Base-by-base conservation (phyloP, 2,113 vertebrate species). In the Mungos mungo region DNA sequence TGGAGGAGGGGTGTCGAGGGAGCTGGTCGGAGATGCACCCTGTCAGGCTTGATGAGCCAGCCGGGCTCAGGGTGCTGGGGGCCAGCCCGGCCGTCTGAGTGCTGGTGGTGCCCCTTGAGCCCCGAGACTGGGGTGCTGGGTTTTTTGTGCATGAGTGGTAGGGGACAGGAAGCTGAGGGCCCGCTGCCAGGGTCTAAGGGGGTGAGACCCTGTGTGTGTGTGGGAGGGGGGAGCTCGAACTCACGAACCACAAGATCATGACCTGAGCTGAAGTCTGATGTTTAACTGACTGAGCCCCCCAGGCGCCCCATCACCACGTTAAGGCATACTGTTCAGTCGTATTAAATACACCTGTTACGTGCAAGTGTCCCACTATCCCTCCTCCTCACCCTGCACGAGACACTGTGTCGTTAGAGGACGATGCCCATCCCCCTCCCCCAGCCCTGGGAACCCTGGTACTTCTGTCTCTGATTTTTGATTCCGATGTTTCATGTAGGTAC, bases 401-500 rank as follows among this genome's bases (percentile, higher is more conserved):
- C 23, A 23, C 57, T 23, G 57, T 23, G 57, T 19, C 14, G 21
- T 60, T 23, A 60, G 57, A 23, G 57, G 19, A 23, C 2, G 57
- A 60, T 21, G 31, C 65, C 65, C 29, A 31, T 66, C 33, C 47
- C 47, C 18, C 23, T 2, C 6, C 84, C 23, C 33, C 8, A 27
- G 66, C 65, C 13, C 33, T 2, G 10, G 66, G 66, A 10, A 12
- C 33, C 33, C 2, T 45, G 1, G 47, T 2, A 3, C 33, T 38
- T 29, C 12, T 15, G 10, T 50, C 63, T 35, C 2, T 18, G 65
- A 33, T 5, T 33, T 12, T 13, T 23, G 54, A 18, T 41, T 19
- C 3, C 4, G 7, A 13, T n/a, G 9, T 50, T 31, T 5, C 19
- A 0, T 3, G 5, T 33, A 10, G 68, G 63, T 50, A 29, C 45